These are phyloP conservation scores for Brienomyrus brachyistius DNA, from an alignment of 2,113 vertebrate species.

Conservation along the genomic window DNA sequence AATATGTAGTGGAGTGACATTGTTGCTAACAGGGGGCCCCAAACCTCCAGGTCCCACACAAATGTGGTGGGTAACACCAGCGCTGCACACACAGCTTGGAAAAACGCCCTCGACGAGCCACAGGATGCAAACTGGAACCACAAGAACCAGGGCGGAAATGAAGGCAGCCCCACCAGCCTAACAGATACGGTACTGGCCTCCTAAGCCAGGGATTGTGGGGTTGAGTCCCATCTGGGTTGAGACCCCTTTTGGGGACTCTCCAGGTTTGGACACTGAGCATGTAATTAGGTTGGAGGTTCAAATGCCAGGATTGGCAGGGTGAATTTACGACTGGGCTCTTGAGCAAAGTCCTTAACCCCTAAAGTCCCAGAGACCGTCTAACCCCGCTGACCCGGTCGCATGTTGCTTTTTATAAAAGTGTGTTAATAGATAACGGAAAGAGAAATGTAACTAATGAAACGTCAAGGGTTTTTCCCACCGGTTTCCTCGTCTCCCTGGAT, in stretches of 20 bases:
- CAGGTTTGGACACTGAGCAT: no score
- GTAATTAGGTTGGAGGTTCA: not conserved
- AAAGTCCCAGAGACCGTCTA: not conserved
- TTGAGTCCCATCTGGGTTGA: conserved; percentile 33
- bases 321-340: not conserved
- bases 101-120: not conserved
- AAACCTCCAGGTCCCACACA: not conserved
- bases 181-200: conserved; percentile 49
- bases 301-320: not conserved
- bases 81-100: not conserved
- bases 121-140: not conserved
- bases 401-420: not conserved
- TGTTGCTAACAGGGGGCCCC: not conserved
- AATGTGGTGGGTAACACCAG: not conserved
- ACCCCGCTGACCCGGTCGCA: not conserved
- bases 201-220: conserved; percentile 47
- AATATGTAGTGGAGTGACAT: not conserved
- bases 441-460: not conserved
- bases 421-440: not conserved
- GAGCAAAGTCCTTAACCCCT: not conserved
- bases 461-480: not conserved
- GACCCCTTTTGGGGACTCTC: not conserved
- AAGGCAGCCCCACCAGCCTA: conserved; percentile 23
- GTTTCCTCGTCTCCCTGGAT: not conserved
- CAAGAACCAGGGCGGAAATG: not conserved